Conservation (phyloP, 2,888 invertebrate genomes). For the Chromoteleia sp. region DNA sequence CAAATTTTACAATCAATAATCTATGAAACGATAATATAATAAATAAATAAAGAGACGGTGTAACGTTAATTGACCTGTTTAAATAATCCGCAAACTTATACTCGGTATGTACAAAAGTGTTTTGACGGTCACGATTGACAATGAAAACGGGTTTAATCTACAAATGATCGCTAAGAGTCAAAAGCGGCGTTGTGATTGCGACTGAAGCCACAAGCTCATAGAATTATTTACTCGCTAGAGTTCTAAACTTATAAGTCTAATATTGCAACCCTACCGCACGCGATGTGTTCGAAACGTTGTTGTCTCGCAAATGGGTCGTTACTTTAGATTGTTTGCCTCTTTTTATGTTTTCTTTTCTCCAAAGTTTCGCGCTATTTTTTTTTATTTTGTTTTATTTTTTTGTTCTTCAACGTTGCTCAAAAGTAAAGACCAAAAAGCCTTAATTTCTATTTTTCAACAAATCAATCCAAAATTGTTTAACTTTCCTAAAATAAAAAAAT, state of each 20-base stretch:
- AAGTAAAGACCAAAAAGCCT: background rate
- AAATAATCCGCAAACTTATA: slow-evolving; percentile 40
- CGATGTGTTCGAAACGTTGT: slow-evolving; percentile 65
- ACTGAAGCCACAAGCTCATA: slow-evolving; percentile 78
- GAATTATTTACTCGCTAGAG: slow-evolving; percentile 72
- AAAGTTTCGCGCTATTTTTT: background rate
- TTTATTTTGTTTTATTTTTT: too few species aligned
- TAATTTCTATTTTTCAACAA: background rate
- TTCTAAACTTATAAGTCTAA: slow-evolving; percentile 78
- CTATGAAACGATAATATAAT: background rate
- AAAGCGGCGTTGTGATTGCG: slow-evolving; percentile 59
- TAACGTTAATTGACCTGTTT: slow-evolving; percentile 59
- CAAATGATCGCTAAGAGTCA: slow-evolving; percentile 52
- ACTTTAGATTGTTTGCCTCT: background rate
- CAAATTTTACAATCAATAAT: slow-evolving; percentile 37
- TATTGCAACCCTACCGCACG: slow-evolving; percentile 79
- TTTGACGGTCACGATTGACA: slow-evolving; percentile 26
- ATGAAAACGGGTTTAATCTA: slow-evolving; percentile 68
- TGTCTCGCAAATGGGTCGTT: slow-evolving; percentile 33
- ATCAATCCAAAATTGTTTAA: background rate
- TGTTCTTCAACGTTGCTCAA: background rate
- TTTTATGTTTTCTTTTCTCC: slow-evolving; percentile 6
- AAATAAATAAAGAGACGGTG: slow-evolving; percentile 31
- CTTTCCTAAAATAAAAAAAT: background rate
- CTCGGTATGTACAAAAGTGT: slow-evolving; percentile 56